Percentiles rank a stretch among this genome's conserved stretches.
phyloP scores from a whole-genome alignment of 2,888 invertebrate species.

The Dermolepida albohirtum region DNA sequence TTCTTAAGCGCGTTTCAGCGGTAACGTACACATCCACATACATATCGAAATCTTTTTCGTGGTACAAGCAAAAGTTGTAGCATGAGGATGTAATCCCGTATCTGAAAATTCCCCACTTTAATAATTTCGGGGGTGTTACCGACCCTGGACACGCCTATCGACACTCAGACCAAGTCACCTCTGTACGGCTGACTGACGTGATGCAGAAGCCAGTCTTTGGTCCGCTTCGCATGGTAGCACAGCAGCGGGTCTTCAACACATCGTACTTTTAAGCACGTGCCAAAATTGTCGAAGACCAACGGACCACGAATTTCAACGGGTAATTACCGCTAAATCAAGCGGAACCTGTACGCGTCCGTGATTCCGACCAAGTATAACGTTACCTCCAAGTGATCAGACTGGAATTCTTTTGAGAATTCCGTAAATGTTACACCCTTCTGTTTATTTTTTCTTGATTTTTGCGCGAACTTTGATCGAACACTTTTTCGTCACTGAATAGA shows the following conservation, averaged over 20 bases:
- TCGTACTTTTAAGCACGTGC: slow-evolving; percentile 61
- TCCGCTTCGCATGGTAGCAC: slow-evolving; percentile 63
- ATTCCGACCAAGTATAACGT: slow-evolving; percentile 55
- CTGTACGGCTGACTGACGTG: slow-evolving; percentile 65
- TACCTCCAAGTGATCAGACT: slow-evolving; percentile 50
- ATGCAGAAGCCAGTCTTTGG: slow-evolving; percentile 63
- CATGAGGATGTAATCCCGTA: slow-evolving; percentile 46
- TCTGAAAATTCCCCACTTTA: slow-evolving; percentile 46
- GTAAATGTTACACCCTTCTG: slow-evolving; percentile 19
- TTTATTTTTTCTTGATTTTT: slow-evolving; percentile 32
- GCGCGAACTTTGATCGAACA: slow-evolving; percentile 6
- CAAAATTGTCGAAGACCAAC: slow-evolving; percentile 57
- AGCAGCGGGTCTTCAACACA: slow-evolving; percentile 54
- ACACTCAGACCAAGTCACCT: slow-evolving; percentile 64
- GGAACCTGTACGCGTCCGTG: slow-evolving; percentile 61
- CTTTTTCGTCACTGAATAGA: slow-evolving; percentile 8
- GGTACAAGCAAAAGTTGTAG: slow-evolving; percentile 44
- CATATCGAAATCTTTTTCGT: slow-evolving; percentile 30
- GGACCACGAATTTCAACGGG: slow-evolving; percentile 60
- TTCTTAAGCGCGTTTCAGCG: slow-evolving; percentile 27
- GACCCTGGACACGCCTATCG: slow-evolving; percentile 49
- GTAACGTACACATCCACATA: slow-evolving; percentile 29
- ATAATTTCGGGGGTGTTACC: slow-evolving; percentile 43
- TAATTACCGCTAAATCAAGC: slow-evolving; percentile 63
- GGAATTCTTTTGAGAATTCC: slow-evolving; percentile 28